Conservation (phyloP, 2,113 vertebrate species). For the Sander vitreus region DNA sequence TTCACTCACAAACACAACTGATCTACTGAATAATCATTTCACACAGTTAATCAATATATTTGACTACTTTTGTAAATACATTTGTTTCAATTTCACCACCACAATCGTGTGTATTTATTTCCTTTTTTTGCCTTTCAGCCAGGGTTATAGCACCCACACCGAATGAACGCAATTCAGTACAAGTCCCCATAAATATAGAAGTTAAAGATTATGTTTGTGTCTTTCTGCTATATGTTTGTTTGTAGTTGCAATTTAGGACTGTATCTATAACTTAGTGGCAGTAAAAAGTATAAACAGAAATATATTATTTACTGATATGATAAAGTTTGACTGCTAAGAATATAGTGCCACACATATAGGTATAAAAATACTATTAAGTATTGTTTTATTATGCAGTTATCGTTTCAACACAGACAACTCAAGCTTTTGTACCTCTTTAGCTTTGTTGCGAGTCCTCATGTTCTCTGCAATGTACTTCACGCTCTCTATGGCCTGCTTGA, state of each 20-base stretch:
- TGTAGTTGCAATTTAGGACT: neutral
- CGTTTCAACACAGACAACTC: neutral
- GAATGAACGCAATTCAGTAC: neutral
- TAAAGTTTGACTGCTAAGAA: neutral
- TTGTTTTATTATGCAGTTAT: neutral
- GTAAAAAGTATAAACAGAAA: neutral
- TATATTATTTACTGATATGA: neutral
- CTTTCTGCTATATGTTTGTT: neutral
- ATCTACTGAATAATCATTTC: neutral
- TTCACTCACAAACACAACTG: neutral
- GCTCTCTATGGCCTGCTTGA: constrained; percentile 89
- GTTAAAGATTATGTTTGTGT: neutral
- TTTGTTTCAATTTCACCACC: neutral
- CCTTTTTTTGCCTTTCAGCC: neutral
- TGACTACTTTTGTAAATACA: neutral
- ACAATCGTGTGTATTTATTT: neutral
- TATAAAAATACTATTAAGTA: neutral
- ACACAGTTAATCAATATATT: neutral
- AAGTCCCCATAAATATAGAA: neutral
- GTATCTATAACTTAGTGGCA: neutral
- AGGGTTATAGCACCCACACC: neutral
- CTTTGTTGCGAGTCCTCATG: constrained; percentile 92
- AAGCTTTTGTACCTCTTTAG: constrained; percentile 88
- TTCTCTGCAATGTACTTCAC: constrained; percentile 95
- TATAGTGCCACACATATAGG: neutral